Evolutionary conservation across 2,113 vertebrate genomes (phyloP).

Genomic region (Anarhynchus alexandrinus): DNA sequence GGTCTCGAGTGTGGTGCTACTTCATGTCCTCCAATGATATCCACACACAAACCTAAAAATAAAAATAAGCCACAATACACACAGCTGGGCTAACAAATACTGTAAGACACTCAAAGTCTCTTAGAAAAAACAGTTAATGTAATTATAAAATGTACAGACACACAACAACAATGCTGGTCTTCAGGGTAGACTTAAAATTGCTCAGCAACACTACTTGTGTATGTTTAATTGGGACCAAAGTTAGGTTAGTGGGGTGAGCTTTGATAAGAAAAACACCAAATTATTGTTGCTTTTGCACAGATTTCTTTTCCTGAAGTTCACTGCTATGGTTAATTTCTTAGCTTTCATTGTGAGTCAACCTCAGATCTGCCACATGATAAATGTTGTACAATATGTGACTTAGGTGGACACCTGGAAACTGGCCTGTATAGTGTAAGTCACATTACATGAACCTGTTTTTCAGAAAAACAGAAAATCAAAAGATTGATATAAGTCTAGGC

Average conservation of each 20-base stretch:
- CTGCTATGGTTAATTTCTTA: background rate
- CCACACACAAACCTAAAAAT: constrained; percentile 53
- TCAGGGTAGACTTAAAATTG: background rate
- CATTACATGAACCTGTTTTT: background rate
- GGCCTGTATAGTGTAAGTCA: background rate
- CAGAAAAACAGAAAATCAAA: background rate
- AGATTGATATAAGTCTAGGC: background rate
- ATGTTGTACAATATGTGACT: background rate
- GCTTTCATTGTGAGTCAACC: background rate
- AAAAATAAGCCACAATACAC: background rate
- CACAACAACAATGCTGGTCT: background rate
- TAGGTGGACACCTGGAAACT: background rate
- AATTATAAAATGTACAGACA: background rate
- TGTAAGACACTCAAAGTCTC: background rate
- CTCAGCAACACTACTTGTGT: background rate
- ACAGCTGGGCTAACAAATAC: background rate
- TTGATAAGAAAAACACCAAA: background rate
- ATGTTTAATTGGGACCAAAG: background rate
- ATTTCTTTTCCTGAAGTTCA: background rate
- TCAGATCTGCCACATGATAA: background rate
- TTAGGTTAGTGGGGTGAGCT: background rate
- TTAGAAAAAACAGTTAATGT: background rate
- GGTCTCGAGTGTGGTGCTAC: constrained; percentile 70
- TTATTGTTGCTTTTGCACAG: background rate
- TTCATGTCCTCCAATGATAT: constrained; percentile 70